These are phyloP conservation scores for Chelon labrosus DNA, from an alignment of 2,797 vertebrate species.

Conservation along the genomic window DNA sequence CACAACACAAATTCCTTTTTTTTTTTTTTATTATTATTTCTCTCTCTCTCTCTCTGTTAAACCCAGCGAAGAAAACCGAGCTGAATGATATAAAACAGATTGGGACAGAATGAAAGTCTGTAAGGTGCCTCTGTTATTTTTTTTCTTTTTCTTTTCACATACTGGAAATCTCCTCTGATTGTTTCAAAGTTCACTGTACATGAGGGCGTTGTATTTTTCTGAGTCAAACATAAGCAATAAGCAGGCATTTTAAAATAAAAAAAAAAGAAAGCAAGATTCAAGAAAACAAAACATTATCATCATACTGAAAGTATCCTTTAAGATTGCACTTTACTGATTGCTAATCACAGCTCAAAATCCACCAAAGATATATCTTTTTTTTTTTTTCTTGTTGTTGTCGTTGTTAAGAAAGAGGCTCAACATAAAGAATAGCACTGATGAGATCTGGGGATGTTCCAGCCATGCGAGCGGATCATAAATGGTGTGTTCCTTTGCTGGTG, in stretches of 20 bases:
- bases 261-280: constrained; percentile 63
- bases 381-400: constrained; percentile 30
- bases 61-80: constrained; percentile 50
- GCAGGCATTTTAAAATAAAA: constrained; percentile 68
- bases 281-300: constrained; percentile 69
- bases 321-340: constrained; percentile 89
- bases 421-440: constrained; percentile 68
- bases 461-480: constrained; percentile 24
- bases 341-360: constrained; percentile 86
- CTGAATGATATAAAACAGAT: constrained; percentile 24
- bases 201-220: constrained; percentile 70
- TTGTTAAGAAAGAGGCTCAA: constrained; percentile 68
- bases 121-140: constrained; percentile 76
- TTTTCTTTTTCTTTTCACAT: constrained; percentile 64
- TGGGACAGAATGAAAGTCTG: constrained; percentile 67
- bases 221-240: constrained; percentile 72
- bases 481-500: constrained; percentile 66
- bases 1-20: constrained; percentile 56
- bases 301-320: constrained; percentile 80
- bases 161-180: constrained; percentile 77
- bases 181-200: constrained; percentile 79
- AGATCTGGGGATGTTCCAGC: constrained; percentile 30
- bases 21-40: not conserved
- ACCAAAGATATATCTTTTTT: constrained; percentile 68
- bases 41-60: constrained; percentile 6